Evolutionary conservation across 2,113 vertebrate species (phyloP).

Genomic region (Tautogolabrus adspersus): DNA sequence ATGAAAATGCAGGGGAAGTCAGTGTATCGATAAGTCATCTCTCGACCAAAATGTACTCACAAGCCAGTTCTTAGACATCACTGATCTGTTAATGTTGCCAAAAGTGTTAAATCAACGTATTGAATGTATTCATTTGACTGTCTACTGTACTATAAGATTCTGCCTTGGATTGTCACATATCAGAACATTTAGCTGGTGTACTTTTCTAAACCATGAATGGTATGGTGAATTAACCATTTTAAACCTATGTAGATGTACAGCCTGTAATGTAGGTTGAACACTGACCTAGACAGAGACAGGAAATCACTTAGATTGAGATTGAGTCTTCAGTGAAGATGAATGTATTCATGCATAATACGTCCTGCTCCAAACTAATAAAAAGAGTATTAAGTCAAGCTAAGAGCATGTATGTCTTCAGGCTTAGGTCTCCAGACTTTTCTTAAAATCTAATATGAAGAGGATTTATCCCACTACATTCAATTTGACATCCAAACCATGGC

Average conservation of each 20-base stretch:
- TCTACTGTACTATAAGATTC: neutral
- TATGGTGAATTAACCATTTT: neutral
- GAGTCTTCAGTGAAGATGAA: conserved; percentile 14
- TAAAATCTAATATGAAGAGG: conserved; percentile 68
- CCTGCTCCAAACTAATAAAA: conserved; percentile 70
- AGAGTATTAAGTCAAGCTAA: conserved; percentile 72
- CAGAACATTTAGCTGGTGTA: neutral
- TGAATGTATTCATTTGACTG: neutral
- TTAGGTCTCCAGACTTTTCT: conserved; percentile 53
- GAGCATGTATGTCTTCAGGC: conserved; percentile 53
- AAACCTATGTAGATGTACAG: neutral
- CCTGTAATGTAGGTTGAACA: neutral
- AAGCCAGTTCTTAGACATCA: conserved; percentile 28
- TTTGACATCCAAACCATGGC: conserved; percentile 22
- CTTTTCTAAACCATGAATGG: neutral
- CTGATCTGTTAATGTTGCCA: conserved; percentile 2
- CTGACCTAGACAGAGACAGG: conserved; percentile 57
- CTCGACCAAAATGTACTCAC: conserved; percentile 13
- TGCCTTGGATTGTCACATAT: neutral
- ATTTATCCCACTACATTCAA: conserved; percentile 44
- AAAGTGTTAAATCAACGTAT: neutral
- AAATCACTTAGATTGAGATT: conserved; percentile 55
- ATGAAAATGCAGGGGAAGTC: neutral
- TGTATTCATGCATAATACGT: conserved; percentile 41
- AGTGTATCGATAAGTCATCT: conserved; percentile 4